Evolutionary conservation across 2,113 vertebrate genomes (phyloP), one percentile per base, ranked within the genome.

Genomic region (Taxidea taxus): DNA sequence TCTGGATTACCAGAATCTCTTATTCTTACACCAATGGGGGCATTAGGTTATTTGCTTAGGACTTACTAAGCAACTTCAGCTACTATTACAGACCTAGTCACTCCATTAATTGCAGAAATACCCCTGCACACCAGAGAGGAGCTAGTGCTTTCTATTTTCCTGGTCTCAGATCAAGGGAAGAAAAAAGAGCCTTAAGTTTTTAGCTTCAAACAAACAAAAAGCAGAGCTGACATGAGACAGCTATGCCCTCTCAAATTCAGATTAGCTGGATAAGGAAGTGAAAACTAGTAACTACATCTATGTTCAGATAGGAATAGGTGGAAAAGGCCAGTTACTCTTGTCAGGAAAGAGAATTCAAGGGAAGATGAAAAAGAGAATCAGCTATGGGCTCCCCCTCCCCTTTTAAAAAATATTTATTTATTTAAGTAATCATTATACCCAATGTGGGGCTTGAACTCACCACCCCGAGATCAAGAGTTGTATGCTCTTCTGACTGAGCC

Each of bases 181-280:
- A 87, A 91, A 87, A 91, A 16, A 85, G 51, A 95, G 70, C 16
- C 60, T 85, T 84, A 90, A 66, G 25, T 54, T 82, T 93, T 97
- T 29, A 85, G 34, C 42, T 44, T 90, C 92, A 85, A 93, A 91
- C 31, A 90, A 93, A 85, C 29, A 81, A 95, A 83, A 62, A 86
- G n/a, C 77, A 92, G 11, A 88, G 91, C 29, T 88, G 78, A 93
- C 34, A 70, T 82, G 44, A 94, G 72, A 90, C 31, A 91, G n/a
- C 13, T 92, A 21, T 44, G 20, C 44, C 84, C 75, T 86, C 42
- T 88, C 80, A 90, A 94, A 93, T 95, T 92, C 44, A 94, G 74
- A 47, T 81, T 70, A 86, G 58, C 3, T 86, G 47, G 7, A 20
- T 49, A 42, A 95, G 56, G 80, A 95, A 95, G 49, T 85, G 9